Base-by-base conservation (phyloP, 1,140 invertebrate genomes). In the Macrostomum lignano region DNA sequence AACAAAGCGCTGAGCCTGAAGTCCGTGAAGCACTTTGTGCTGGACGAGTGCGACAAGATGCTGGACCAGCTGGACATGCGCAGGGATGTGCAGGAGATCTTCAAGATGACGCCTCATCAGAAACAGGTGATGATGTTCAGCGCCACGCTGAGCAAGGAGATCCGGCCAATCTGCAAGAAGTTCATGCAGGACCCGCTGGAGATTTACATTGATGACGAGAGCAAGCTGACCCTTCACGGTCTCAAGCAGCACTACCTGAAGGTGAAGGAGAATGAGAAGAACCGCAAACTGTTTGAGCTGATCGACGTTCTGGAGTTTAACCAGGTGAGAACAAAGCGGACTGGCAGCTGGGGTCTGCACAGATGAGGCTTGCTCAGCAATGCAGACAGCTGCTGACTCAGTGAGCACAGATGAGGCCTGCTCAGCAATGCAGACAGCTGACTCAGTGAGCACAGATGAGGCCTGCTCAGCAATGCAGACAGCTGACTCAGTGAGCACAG, bases 41-140 rank as follows among this genome's bases (percentile, higher is more conserved):
- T 94, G 24, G 88, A 96, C 51, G 86, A 94, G 52, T 94, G 88
- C 58, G 88, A 96, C 53, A 93, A 93, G 61, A 93, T 94, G 84
- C 63, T 96, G 37, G 79, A 88, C 58, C 70, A 79, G 46, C 10
- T 51, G 84, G 88, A 96, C 56, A 96, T 96, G 88, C 68, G 91
- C 51, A 65, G 77, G 44, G 91, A 98, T 61, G 86, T 98, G 17
- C 91, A 98, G 67, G 86, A 96, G 66, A 98, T 98, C 50, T 96
- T 96, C 64, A 69, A 84, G 45, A 79, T 74, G 58, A 96, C 88
- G 17, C 88, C 88, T 26, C 55, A 94, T 49, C 77, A 84, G 50
- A 99, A 99, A 59, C 91, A 98, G 74, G 91, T 98, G 13, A 96
- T 98, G 86, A 98, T 98, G 88, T 99, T 98, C 66, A 91, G 79